phyloP scores from a whole-genome alignment of 2,888 invertebrate species.

The Hecatera dysodea region DNA sequence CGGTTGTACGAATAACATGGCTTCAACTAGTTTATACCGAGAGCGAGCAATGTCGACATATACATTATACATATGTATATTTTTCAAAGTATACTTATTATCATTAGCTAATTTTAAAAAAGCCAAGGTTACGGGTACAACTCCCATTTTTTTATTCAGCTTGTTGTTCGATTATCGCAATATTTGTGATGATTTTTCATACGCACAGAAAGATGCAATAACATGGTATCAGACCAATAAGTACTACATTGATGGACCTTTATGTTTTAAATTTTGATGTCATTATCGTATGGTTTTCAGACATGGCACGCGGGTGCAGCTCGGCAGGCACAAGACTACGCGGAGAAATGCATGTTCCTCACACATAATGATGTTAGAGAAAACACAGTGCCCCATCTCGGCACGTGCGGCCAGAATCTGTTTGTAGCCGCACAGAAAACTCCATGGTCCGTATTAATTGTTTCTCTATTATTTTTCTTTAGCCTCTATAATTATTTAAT shows the following conservation, averaged over 20 bases:
- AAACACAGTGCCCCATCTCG: slow-evolving; percentile 92
- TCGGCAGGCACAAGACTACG: slow-evolving; percentile 93
- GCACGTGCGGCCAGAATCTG: slow-evolving; percentile 95
- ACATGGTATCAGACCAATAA: neutral
- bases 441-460: slow-evolving; percentile 91
- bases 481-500: slow-evolving; percentile 30
- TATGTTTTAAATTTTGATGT: neutral
- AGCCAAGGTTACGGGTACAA: neutral
- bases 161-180: too few relatives aligned
- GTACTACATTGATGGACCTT: neutral
- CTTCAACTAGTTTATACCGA: neutral
- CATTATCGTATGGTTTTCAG: slow-evolving; percentile 80
- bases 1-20: neutral
- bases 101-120: neutral
- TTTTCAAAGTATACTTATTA: too few relatives aligned
- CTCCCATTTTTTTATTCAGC: neutral
- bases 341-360: slow-evolving; percentile 93
- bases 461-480: neutral
- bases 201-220: neutral
- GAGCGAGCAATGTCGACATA: neutral
- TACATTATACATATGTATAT: too few relatives aligned
- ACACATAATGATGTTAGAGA: slow-evolving; percentile 93
- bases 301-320: slow-evolving; percentile 94
- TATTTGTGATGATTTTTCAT: slow-evolving; percentile 1
- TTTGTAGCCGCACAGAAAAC: slow-evolving; percentile 95